Base-by-base conservation (phyloP, 2,888 invertebrate species). In the Cabera pusaria region DNA sequence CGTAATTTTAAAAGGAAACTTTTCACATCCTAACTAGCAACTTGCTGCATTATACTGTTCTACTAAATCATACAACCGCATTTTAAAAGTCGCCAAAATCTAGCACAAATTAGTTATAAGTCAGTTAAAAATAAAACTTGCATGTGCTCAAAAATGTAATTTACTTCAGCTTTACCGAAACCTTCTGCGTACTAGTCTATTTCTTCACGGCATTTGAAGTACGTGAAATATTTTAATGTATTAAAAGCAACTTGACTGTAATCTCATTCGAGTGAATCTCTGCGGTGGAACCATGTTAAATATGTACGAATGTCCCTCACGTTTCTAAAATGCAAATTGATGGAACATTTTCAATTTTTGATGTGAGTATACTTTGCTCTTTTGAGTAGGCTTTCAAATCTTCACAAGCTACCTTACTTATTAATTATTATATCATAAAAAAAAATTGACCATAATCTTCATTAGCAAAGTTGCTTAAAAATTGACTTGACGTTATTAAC, bases 301-400 rank as follows among this genome's bases (percentile, higher is more conserved):
- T 40, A 49, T 29, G 39, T 39, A 40, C 41, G 38, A 37, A 39
- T 32, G 38, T 44, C 33, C 45, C 39, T 35, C 44, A 29, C 38
- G 39, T 43, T 55, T 51, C 50, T 48, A 52, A 57, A 59, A 53
- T 61, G 54, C 49, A 56, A 53, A 59, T 52, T 32, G 27, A 31
- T 33, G 38, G 37, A 44, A 54, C 26, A 42, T 51, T 48, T 48
- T 46, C 31, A 41, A 53, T 49, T 46, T 48, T 38, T 26, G 11
- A 38, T n/a, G n/a, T n/a, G n/a, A n/a, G n/a, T n/a, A n/a, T n/a
- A n/a, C n/a, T n/a, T n/a, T n/a, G n/a, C n/a, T n/a, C n/a, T n/a
- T n/a, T n/a, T n/a, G n/a, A n/a, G n/a, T n/a, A n/a, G n/a, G n/a
- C n/a, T n/a, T n/a, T n/a, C n/a, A n/a, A n/a, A n/a, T n/a, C n/a